These are phyloP conservation scores for Ceratothoa steindachneri DNA, from an alignment of 2,888 invertebrate species.

Conservation along the genomic window DNA sequence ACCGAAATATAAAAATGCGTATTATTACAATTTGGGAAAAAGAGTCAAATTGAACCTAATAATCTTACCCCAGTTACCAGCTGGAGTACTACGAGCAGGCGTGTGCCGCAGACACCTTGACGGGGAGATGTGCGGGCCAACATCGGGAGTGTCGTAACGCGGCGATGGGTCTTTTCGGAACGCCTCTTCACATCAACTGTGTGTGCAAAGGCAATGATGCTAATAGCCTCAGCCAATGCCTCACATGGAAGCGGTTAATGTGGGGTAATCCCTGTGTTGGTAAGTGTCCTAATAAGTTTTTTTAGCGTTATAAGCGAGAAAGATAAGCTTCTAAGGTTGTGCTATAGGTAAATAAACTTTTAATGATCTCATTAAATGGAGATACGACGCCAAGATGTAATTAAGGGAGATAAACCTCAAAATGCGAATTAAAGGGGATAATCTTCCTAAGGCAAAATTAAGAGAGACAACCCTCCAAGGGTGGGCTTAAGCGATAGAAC, in stretches of 20 bases:
- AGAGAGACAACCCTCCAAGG: too few species aligned
- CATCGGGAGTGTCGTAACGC: slow-evolving; percentile 76
- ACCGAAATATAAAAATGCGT: too few species aligned
- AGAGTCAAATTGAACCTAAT: too few species aligned
- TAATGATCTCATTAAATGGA: not conserved
- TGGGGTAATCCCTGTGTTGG: slow-evolving; percentile 92
- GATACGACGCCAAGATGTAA: not conserved
- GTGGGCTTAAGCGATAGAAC: too few species aligned
- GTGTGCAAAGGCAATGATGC: slow-evolving; percentile 63
- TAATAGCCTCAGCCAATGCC: slow-evolving; percentile 77
- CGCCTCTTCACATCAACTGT: slow-evolving; percentile 78
- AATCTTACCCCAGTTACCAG: too few species aligned
- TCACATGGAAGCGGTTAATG: slow-evolving; percentile 81
- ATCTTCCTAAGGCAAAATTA: too few species aligned
- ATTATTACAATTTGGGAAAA: too few species aligned
- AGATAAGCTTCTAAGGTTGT: not conserved
- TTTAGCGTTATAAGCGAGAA: not conserved
- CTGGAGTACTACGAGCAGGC: slow-evolving; percentile 84
- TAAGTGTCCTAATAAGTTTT: slow-evolving; percentile 63
- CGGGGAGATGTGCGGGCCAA: slow-evolving; percentile 81
- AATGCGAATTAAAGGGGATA: too few species aligned
- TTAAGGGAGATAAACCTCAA: not conserved
- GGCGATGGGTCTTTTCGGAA: slow-evolving; percentile 80
- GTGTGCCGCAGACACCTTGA: slow-evolving; percentile 84
- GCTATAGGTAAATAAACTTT: not conserved